Evolutionary conservation across 1,140 invertebrate species (phyloP).

Genomic region (Diorhabda sublineata): DNA sequence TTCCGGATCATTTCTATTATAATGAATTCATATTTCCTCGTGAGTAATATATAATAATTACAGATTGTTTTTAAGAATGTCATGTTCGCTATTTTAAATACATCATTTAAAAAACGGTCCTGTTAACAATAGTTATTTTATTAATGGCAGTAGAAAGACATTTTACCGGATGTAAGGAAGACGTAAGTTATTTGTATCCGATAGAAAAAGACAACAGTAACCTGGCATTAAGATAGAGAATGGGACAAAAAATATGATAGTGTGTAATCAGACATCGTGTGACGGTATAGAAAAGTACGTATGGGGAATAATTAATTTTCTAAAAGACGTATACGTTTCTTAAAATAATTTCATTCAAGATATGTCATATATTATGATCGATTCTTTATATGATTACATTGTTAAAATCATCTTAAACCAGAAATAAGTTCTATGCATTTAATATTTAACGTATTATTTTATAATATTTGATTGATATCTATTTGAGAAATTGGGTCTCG

Average conservation of each 20-base stretch:
- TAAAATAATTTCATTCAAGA: too few species aligned
- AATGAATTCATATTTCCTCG: background rate
- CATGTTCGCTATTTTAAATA: background rate
- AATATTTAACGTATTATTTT: too few species aligned
- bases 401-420: too few species aligned
- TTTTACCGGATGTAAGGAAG: constrained; percentile 43
- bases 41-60: background rate
- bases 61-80: background rate
- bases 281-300: constrained; percentile 35
- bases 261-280: constrained; percentile 45
- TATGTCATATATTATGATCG: too few species aligned
- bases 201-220: constrained; percentile 31
- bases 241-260: constrained; percentile 44
- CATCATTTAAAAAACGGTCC: constrained; percentile 4
- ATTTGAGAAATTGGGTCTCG: too few species aligned
- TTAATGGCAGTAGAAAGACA: constrained; percentile 30
- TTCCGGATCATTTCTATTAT: background rate
- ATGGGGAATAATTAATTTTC: constrained; percentile 37
- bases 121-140: constrained; percentile 23
- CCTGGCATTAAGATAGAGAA: constrained; percentile 14
- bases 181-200: constrained; percentile 43
- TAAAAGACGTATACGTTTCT: too few species aligned
- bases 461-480: too few species aligned
- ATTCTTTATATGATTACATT: too few species aligned
- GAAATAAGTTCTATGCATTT: too few species aligned